A percentile compares a stretch with the other conserved stretches of the same genome.
These are phyloP conservation scores for Alca torda DNA, from an alignment of 2,797 vertebrate genomes.

Conservation along the genomic window DNA sequence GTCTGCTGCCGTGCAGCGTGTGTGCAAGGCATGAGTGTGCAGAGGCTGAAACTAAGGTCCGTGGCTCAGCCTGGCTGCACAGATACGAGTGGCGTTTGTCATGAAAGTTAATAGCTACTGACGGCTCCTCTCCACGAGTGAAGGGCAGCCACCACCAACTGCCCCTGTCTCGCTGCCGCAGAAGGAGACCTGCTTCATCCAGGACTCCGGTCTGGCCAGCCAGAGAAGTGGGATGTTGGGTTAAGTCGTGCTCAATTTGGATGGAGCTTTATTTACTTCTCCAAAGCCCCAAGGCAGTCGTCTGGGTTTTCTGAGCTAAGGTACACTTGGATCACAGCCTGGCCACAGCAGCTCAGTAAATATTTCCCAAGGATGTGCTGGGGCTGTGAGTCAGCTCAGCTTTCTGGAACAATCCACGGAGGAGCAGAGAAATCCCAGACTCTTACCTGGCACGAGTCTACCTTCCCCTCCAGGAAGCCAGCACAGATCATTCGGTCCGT, in stretches of 20 bases:
- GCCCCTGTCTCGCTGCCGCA: not conserved
- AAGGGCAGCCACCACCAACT: not conserved
- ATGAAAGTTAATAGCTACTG: not conserved
- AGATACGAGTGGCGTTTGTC: not conserved
- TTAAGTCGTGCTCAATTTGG: not conserved
- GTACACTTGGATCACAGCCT: not conserved
- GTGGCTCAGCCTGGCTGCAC: not conserved
- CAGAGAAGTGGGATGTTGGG: not conserved
- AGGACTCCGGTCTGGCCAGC: not conserved
- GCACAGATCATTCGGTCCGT: conserved; percentile 93
- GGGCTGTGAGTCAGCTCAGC: not conserved
- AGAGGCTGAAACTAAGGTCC: not conserved
- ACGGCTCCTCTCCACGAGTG: not conserved
- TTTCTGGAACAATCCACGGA: not conserved
- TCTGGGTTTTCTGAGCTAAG: not conserved
- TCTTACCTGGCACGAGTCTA: conserved; percentile 93
- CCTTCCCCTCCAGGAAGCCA: conserved; percentile 90
- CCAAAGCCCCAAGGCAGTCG: not conserved
- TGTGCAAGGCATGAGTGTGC: not conserved
- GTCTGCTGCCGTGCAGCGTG: not conserved
- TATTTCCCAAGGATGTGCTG: not conserved
- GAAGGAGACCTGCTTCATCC: not conserved
- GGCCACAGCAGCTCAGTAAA: not conserved
- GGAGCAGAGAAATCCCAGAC: not conserved
- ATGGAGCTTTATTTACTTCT: not conserved